Conservation (phyloP, 2,797 vertebrate genomes). For the Cottoperca gobio region DNA sequence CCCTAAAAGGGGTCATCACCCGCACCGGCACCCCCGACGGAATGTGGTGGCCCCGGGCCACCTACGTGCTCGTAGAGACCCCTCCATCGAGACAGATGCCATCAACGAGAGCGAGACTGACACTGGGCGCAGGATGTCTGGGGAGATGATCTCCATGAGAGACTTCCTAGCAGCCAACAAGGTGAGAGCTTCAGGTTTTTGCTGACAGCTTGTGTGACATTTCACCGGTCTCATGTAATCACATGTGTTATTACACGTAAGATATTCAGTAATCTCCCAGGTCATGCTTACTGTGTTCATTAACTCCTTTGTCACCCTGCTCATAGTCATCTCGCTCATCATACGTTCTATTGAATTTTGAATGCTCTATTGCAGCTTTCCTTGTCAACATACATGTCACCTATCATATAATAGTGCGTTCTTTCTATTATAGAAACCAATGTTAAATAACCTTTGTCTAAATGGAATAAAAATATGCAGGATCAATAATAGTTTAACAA, state of each 20-base stretch:
- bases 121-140: conserved; percentile 89
- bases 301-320: background rate
- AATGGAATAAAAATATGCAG: background rate
- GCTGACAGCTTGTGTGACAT: background rate
- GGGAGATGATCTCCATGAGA: conserved; percentile 96
- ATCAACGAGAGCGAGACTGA: conserved; percentile 92
- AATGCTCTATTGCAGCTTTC: background rate
- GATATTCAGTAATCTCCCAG: background rate
- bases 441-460: background rate
- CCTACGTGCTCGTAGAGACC: conserved; percentile 81
- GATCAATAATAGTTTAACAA: background rate
- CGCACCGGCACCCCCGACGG: conserved; percentile 82
- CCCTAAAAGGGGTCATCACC: conserved; percentile 78
- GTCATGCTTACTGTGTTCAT: background rate
- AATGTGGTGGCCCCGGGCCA: conserved; percentile 91
- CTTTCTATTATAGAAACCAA: background rate
- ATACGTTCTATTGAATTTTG: background rate
- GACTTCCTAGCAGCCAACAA: conserved; percentile 94
- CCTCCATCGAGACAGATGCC: conserved; percentile 90
- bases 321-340: conserved; percentile 5
- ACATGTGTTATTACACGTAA: background rate
- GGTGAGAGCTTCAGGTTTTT: conserved; percentile 67
- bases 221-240: background rate
- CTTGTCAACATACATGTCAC: background rate
- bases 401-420: background rate